Conservation (phyloP, 2,797 vertebrate genomes). For the Podargus strigoides region DNA sequence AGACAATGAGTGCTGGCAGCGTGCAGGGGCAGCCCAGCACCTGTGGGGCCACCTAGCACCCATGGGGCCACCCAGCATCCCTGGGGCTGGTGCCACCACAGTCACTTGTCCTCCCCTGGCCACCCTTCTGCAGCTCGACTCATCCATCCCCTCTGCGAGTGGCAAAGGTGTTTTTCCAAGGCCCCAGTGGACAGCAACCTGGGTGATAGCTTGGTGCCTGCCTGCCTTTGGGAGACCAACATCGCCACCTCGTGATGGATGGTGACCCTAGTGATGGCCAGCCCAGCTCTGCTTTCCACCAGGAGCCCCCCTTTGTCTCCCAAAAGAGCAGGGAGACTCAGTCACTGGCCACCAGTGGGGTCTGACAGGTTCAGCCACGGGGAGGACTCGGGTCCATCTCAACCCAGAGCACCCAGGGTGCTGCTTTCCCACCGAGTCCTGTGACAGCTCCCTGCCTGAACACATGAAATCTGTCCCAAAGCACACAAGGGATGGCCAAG, state of each 20-base stretch:
- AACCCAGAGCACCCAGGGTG: accelerated
- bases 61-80: not conserved
- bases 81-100: accelerated
- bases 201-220: not conserved
- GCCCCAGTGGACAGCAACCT: not conserved
- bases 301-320: not conserved
- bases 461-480: not conserved
- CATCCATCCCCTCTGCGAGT: not conserved
- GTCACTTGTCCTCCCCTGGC: not conserved
- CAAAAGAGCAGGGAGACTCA: not conserved
- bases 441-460: not conserved
- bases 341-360: not conserved
- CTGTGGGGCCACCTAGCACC: not conserved
- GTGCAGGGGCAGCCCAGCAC: not conserved
- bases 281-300: not conserved
- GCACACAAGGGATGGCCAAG: not conserved
- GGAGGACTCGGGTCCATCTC: not conserved
- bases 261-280: not conserved
- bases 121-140: not conserved
- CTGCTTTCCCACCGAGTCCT: accelerated
- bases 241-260: not conserved
- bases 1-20: not conserved
- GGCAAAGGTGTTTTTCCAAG: accelerated
- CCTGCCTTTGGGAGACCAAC: not conserved
- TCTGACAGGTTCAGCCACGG: not conserved